Conservation (phyloP, 2,888 invertebrate genomes). For the Catocala fraxini region DNA sequence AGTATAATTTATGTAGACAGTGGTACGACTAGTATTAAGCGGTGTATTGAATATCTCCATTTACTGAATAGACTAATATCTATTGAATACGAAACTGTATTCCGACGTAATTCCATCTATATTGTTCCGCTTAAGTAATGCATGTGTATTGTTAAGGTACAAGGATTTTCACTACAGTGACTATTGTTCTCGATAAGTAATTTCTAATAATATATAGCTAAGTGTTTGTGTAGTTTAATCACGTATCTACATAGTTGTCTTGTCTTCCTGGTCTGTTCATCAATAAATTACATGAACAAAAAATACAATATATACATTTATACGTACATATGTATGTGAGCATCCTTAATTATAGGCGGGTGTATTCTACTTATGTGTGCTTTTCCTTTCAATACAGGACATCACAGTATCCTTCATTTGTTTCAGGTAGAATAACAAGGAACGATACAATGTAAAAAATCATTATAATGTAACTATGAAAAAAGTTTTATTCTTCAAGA, state of each 20-base stretch:
- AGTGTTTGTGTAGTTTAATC: slow-evolving; percentile 28
- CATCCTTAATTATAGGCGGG: background rate
- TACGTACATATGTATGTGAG: background rate
- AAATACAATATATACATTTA: slow-evolving; percentile 20
- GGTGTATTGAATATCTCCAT: slow-evolving; percentile 23
- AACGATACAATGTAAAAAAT: slow-evolving; percentile 66
- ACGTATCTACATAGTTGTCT: slow-evolving; percentile 20
- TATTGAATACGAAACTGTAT: slow-evolving; percentile 35
- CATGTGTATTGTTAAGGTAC: slow-evolving; percentile 36
- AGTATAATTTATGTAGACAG: slow-evolving; percentile 4
- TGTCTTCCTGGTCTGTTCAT: slow-evolving; percentile 20
- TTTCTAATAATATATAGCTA: slow-evolving; percentile 18
- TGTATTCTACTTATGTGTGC: slow-evolving; percentile 3
- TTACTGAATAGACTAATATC: slow-evolving; percentile 45
- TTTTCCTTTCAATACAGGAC: slow-evolving; percentile 13
- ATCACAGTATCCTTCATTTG: slow-evolving; percentile 48
- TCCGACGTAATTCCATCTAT: slow-evolving; percentile 41
- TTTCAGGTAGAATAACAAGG: slow-evolving; percentile 69
- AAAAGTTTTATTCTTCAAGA: slow-evolving; percentile 74
- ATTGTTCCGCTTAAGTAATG: slow-evolving; percentile 37
- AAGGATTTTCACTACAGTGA: slow-evolving; percentile 39
- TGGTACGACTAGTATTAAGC: slow-evolving; percentile 6
- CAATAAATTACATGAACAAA: slow-evolving; percentile 32
- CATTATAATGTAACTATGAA: slow-evolving; percentile 85
- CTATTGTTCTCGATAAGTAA: slow-evolving; percentile 37